phyloP scores from a whole-genome alignment of 2,888 invertebrate genomes.

The Tiliacea aurago region DNA sequence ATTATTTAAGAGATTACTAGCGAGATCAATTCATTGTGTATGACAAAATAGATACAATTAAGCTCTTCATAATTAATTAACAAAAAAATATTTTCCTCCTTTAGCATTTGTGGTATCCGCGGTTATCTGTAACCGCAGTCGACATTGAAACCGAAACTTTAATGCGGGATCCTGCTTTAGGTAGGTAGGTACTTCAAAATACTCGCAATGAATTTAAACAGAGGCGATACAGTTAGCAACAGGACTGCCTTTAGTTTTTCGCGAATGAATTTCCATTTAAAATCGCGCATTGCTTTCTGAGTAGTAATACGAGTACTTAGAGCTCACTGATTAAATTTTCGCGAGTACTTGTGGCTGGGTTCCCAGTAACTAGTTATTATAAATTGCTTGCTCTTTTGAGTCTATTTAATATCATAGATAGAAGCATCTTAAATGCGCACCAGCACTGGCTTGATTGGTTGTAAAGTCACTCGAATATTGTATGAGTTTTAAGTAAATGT shows the following conservation, averaged over 20 bases:
- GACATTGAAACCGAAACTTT: conserved; percentile 49
- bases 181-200: conserved; percentile 32
- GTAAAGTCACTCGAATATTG: conserved; percentile 22
- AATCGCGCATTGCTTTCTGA: conserved; percentile 22
- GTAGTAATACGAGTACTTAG: conserved; percentile 33
- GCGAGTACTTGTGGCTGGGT: conserved; percentile 17
- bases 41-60: conserved; percentile 12
- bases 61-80: conserved; percentile 22
- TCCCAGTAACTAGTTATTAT: conserved; percentile 20
- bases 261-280: conserved; percentile 17
- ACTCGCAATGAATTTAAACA: conserved; percentile 41
- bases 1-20: too few species aligned
- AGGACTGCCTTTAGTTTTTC: conserved; percentile 25
- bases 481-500: background rate
- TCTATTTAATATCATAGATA: conserved; percentile 26
- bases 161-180: conserved; percentile 35
- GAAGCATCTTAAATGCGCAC: conserved; percentile 27
- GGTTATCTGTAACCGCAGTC: conserved; percentile 28
- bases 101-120: conserved; percentile 38
- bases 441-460: conserved; percentile 9
- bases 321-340: conserved; percentile 45
- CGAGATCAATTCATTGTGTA: too few species aligned
- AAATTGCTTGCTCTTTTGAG: conserved; percentile 45
- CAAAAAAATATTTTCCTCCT: conserved; percentile 20
- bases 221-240: conserved; percentile 13